Base-by-base conservation (phyloP, 2,888 invertebrate species). In the Rhogogaster chlorosoma region DNA sequence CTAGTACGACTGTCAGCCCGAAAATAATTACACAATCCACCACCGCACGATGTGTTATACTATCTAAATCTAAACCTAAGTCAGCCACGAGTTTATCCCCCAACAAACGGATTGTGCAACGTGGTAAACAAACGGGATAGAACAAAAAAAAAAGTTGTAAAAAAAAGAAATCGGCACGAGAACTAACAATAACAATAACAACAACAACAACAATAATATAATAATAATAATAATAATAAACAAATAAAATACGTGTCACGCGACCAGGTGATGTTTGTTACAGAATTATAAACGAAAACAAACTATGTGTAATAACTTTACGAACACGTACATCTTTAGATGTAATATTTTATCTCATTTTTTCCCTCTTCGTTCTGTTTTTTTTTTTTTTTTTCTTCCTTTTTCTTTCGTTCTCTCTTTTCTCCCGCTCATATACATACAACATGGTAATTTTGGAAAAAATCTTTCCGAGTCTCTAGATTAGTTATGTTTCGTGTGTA, bases 401-500 rank as follows among this genome's bases (percentile, higher is more conserved):
- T 57, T n/a, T 57, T n/a, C 22, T 57, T 57, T 49, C 22, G n/a
- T 57, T 49, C 15, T 49, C 5, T 49, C 10, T 10, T 49, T 49
- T 49, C 10, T 15, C 15, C 49, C 15, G 4, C 45, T 45, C 6
- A 53, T 7, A n/a, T 5, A 10, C 7, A n/a, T 38, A 71, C n/a
- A 38, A n/a, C n/a, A 7, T n/a, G 53, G 1, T 53, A 42, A 73
- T 73, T 73, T 42, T 38, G 38, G 71, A 22, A 42, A 36, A 75
- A 57, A 53, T 78, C 53, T 77, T 18, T 78, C 57, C 49, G 29
- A 73, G 26, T 36, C 49, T 80, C 32, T 26, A 80, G 80, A 80
- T 80, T 80, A 57, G 45, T 53, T 53, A 53, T 61, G 36, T 80
- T 61, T 80, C 80, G 86, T 85, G 83, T 86, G 86, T 85, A 85